A percentile compares a stretch with the other conserved stretches of the same genome.
Conservation (phyloP, 2,113 vertebrate genomes). For the Atractosteus spatula region DNA sequence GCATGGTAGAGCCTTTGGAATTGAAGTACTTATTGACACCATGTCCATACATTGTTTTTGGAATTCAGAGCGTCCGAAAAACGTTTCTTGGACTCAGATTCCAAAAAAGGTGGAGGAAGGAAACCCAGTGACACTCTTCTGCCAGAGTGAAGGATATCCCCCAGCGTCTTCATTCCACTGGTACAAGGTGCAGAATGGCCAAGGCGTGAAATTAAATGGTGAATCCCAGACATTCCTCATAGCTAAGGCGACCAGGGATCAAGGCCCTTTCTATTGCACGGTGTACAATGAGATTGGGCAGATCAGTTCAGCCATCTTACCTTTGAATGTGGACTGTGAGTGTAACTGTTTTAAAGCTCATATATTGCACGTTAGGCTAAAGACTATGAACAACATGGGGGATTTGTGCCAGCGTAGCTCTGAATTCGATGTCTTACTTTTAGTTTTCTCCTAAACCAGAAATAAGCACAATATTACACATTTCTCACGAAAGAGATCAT, state of each 20-base stretch:
- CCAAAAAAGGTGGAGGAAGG: constrained; percentile 5
- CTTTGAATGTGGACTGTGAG: constrained; percentile 24
- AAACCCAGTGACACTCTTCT: constrained; percentile 13
- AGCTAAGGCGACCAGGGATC: background rate
- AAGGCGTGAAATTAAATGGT: background rate
- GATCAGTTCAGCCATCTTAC: background rate
- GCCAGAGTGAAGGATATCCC: background rate
- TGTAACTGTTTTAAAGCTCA: background rate
- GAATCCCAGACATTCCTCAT: constrained; percentile 3
- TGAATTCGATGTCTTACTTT: too few species aligned
- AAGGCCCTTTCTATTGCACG: constrained; percentile 5
- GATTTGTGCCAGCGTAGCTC: too few species aligned
- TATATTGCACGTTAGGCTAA: too few species aligned
- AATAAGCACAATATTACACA: too few species aligned
- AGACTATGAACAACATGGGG: too few species aligned
- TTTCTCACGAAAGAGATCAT: too few species aligned
- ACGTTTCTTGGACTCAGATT: constrained; percentile 1
- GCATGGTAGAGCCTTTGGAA: too few species aligned
- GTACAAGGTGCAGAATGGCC: constrained; percentile 1
- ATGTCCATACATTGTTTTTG: too few species aligned
- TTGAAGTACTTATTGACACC: too few species aligned
- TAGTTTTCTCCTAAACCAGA: too few species aligned
- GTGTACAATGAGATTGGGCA: constrained; percentile 18
- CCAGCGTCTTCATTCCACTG: constrained; percentile 14
- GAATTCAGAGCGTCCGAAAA: constrained; percentile 7